Base-by-base conservation (phyloP, 35 echinoderm and acorn worm genomes). In the Eucidaris tribuloides region DNA sequence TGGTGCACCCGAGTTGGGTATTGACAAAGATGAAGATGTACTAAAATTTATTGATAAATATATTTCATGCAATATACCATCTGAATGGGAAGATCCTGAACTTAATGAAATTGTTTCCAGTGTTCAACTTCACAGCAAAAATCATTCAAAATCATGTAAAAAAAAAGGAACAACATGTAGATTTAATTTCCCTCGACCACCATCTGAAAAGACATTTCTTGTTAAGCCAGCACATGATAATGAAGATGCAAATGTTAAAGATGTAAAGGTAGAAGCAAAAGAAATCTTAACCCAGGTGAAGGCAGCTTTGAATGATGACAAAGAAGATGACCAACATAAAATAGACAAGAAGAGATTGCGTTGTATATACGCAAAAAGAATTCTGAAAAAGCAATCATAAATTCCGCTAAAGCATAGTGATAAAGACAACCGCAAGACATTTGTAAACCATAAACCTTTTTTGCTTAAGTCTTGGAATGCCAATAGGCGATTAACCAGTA, bases 381-480 rank as follows among this genome's bases (percentile, higher is more conserved):
- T 89, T 88, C 40, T 38, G 90, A 27, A 31, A 71, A 2, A 82
- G 58, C 0, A 31, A 78, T 44, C 56, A 54, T 20, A 25, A 29
- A 5, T 56, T 80, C 9, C 50, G 25, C 45, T 40, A 62, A 3
- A 83, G 65, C 2, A 84, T 89, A 5, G 30, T 82, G 27, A 28
- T 89, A 80, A 39, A 41, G 84, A 49, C 60, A 77, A 30, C 77
- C 85, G 37, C 0, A 17, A 39, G 85, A 88, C 20, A 19, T 29
- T 33, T 82, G 84, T 92, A 6, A 92, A 92, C 42, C 54, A 92
- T 65, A 87, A 81, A 54, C 59, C 83, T 9, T 18, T 63, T 43
- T 55, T 92, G 40, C 43, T 86, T 38, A 32, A 19, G 71, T 52
- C 59, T 41, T 88, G 90, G 90, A 65, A 92, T 92, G 90, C 90